phyloP scores from a whole-genome alignment of 2,113 vertebrate genomes.

The Numida meleagris region DNA sequence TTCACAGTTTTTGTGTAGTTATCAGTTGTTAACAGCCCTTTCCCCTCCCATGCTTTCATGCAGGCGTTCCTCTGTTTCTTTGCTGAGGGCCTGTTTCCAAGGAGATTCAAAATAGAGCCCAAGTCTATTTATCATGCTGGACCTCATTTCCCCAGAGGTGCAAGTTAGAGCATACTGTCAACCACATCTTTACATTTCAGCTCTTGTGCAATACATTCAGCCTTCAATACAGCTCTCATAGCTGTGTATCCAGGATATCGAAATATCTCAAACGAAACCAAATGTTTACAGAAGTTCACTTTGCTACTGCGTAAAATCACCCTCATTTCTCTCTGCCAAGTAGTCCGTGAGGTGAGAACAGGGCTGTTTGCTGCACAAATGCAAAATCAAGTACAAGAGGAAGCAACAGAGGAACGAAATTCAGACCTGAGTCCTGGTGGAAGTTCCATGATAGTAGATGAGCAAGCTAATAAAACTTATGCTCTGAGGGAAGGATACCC shows the following conservation, averaged over 20 bases:
- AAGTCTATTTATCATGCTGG: slow-evolving; percentile 22
- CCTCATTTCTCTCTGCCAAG: slow-evolving; percentile 37
- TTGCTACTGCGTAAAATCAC: slow-evolving; percentile 31
- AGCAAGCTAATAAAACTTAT: slow-evolving; percentile 11
- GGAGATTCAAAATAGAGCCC: not conserved
- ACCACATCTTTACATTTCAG: slow-evolving; percentile 34
- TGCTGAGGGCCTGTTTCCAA: slow-evolving; percentile 5
- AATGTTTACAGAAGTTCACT: slow-evolving; percentile 33
- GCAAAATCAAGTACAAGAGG: not conserved
- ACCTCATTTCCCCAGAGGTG: slow-evolving; percentile 37
- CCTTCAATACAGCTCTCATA: slow-evolving; percentile 12
- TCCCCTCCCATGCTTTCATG: not conserved
- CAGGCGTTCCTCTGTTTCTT: not conserved
- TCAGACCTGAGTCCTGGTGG: not conserved
- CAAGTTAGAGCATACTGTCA: not conserved
- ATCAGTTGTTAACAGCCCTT: not conserved
- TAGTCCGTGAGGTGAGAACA: not conserved
- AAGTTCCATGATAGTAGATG: not conserved
- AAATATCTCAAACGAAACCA: slow-evolving; percentile 31
- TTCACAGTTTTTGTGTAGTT: not conserved
- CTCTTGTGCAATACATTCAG: not conserved
- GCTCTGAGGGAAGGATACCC: not conserved
- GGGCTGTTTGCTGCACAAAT: not conserved
- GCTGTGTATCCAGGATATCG: not conserved
- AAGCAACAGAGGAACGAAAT: not conserved